Base-by-base conservation (phyloP, 2,113 vertebrate genomes). In the Cyrtonyx montezumae region DNA sequence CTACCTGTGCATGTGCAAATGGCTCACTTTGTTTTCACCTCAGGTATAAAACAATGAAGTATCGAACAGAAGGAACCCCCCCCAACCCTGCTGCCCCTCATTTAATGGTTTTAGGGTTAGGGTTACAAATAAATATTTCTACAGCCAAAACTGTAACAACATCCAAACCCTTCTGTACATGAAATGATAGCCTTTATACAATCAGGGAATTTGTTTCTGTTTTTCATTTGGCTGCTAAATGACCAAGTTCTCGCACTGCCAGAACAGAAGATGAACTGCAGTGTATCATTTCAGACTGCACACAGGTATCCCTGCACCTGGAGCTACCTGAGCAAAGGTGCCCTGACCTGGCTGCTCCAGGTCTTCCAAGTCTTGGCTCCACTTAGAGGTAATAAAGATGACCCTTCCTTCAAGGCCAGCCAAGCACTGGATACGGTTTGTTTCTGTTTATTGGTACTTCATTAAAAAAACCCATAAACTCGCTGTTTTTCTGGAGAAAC, bases 301-400 rank as follows among this genome's bases (percentile, higher is more conserved):
- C 28, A 30, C 17, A 19, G 8, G 15, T 30, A 53, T 15, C 26
- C 9, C 9, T 53, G 51, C 51, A 53, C 26, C 25, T 53, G 26
- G 51, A 30, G 16, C 51, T 30, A 53, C 28, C 67, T 74, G 9
- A 32, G 63, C n/a, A 43, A 10, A 79, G 43, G 20, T 10, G 6
- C 30, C 77, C 26, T 10, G n/a, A 10, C 22, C 16, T 20, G 49
- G 70, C n/a, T 37, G 20, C 13, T 74, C 32, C 51, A n/a, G n/a
- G n/a, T n/a, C 56, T 58, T 48, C 75, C 42, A 11, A 32, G 4
- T 2, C n/a, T 9, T 6, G 4, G 51, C 4, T 45, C 19, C n/a
- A 20, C 34, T n/a, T 12, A 4, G 17, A 56, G 46, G 43, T 32
- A 1, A 23, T 6, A 17, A 58, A 14, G 19, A 19, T 0, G 0